Percentiles rank a stretch among this genome's conserved stretches.
Evolutionary conservation across 2,888 invertebrate species (phyloP).

Genomic region (Sinelater perroti): DNA sequence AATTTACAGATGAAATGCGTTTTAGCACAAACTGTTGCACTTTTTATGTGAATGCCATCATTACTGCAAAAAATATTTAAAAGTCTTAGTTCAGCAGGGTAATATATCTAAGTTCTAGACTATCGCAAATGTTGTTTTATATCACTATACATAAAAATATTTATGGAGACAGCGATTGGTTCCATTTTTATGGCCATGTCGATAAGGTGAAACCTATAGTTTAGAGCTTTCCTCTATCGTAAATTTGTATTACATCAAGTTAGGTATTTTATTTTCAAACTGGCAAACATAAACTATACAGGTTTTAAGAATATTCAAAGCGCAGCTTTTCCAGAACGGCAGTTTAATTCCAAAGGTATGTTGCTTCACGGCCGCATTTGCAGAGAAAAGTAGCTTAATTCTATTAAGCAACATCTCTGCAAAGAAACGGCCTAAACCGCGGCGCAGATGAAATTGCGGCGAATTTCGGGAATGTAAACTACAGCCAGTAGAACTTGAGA

Average conservation of each 20-base stretch:
- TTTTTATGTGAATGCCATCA: background rate
- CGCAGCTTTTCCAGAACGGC: too few species aligned
- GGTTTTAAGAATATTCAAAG: too few species aligned
- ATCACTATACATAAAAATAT: constrained; percentile 12
- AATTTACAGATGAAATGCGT: constrained; percentile 1
- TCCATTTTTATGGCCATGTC: constrained; percentile 9
- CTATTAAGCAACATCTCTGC: background rate
- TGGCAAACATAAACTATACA: constrained; percentile 1
- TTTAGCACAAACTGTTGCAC: background rate
- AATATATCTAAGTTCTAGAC: constrained; percentile 6
- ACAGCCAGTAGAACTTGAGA: constrained; percentile 41
- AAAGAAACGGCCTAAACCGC: background rate
- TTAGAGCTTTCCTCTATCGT: constrained; percentile 1
- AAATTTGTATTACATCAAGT: constrained; percentile 6
- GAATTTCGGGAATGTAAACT: constrained; percentile 17
- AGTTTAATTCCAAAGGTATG: too few species aligned
- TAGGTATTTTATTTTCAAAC: background rate
- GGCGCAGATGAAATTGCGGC: constrained; percentile 5
- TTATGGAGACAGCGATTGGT: constrained; percentile 12
- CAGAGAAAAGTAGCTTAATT: too few species aligned
- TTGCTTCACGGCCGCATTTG: too few species aligned
- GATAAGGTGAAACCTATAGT: constrained; percentile 10
- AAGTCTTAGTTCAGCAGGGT: background rate
- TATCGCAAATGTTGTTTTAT: constrained; percentile 2
- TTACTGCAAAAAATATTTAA: background rate